Evolutionary conservation across 1,140 invertebrate genomes (phyloP), one percentile per base, ranked within the genome.

Genomic region (Phthorimaea operculella): DNA sequence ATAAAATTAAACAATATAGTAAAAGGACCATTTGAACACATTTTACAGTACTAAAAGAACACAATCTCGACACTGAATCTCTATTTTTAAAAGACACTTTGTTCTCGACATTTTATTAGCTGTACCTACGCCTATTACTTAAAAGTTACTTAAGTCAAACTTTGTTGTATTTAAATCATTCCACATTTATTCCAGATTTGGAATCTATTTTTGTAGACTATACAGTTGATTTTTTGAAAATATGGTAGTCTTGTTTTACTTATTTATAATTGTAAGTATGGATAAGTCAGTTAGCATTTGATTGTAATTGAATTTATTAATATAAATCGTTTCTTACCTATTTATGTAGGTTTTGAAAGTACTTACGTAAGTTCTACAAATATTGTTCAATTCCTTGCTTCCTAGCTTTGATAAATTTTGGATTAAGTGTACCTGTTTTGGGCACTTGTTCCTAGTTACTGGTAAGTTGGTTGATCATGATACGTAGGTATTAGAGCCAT

Each of bases 161-260:
- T 47, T 47, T 47, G 44, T 47, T 47, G 44, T 47, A 47, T 16
- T 47, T 15, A 1, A 58, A 61, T 64, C 64, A 72, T 74, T 76
- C 70, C 71, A 51, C 49, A 64, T 54, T 70, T 62, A 77, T 77
- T 77, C 72, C 75, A 64, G 59, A 58, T 70, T 72, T 65, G 62
- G 62, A 69, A 62, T 67, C 68, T 71, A 70, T 71, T 67, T 72
- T 74, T 65, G n/a, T 47, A 39, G 11, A 59, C 53, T 54, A 4
- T 28, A 28, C 21, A 28, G 21, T 28, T 28, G 21, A 28, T 28
- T 28, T n/a, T 28, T 28, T 28, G 21, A 6, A 28, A 28, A 28
- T 28, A 28, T n/a, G n/a, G n/a, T n/a, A n/a, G n/a, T 62, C 62
- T 39, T 59, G 62, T 28, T 63, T 63, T 63, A 59, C 57, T 62